Conservation (phyloP, 2,113 vertebrate species). For the Tachysurus vachellii region DNA sequence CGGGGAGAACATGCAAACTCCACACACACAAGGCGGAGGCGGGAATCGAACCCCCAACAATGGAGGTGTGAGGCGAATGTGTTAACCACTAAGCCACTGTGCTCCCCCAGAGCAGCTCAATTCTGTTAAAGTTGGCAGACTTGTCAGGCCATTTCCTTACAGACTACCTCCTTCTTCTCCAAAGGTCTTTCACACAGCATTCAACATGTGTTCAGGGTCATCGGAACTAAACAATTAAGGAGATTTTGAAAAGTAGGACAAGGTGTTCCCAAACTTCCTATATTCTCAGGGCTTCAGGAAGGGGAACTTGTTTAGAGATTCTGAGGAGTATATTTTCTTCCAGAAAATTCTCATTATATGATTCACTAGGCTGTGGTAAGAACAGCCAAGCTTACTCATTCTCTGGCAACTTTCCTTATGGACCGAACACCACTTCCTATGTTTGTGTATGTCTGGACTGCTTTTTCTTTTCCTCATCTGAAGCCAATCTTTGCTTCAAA, state of each 20-base stretch:
- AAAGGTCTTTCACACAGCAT: neutral
- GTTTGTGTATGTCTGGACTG: constrained; percentile 5
- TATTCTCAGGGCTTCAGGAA: neutral
- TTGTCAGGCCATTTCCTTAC: neutral
- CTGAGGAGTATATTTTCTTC: neutral
- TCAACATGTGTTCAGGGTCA: neutral
- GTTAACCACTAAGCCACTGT: too few species aligned
- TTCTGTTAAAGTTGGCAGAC: neutral
- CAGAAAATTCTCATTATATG: constrained; percentile 13
- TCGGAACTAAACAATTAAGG: neutral
- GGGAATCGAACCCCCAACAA: too few species aligned
- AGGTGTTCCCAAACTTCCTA: neutral
- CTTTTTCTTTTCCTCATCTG: constrained; percentile 6
- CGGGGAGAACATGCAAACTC: too few species aligned
- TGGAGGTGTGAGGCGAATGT: too few species aligned
- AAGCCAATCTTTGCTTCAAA: constrained; percentile 8
- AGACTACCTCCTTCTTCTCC: neutral
- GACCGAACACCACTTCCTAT: constrained; percentile 1
- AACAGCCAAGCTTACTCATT: constrained; percentile 25
- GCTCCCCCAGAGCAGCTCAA: neutral
- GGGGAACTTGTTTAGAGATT: neutral
- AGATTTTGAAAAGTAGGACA: constrained; percentile 1
- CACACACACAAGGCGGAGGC: too few species aligned
- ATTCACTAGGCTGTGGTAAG: neutral
- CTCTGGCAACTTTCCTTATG: constrained; percentile 24